These are phyloP conservation scores for Stichopus horrens DNA, from an alignment of 53 echinoderm and acorn worm genomes.

Conservation along the genomic window DNA sequence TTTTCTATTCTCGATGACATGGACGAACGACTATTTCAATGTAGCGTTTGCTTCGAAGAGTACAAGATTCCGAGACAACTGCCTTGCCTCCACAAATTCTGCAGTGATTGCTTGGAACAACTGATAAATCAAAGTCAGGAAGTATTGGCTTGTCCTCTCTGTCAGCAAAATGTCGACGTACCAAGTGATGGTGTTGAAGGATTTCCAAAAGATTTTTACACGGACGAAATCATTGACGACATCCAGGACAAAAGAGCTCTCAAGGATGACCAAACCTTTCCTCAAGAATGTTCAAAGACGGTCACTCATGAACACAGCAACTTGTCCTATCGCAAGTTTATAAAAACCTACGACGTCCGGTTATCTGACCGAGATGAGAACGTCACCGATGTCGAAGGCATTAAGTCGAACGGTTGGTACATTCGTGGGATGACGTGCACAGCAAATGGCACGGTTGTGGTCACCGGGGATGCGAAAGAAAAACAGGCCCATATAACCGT, in stretches of 20 bases:
- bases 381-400: not conserved
- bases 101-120: not conserved
- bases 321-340: not conserved
- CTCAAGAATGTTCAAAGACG: not conserved
- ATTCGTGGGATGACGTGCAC: constrained; percentile 1
- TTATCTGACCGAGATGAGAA: not conserved
- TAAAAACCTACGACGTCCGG: not conserved
- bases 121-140: not conserved
- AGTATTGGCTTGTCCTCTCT: not conserved
- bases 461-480: not conserved
- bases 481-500: constrained; percentile 2
- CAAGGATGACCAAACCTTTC: not conserved
- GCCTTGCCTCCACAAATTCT: not conserved
- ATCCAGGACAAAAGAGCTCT: not conserved
- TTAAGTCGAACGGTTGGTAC: not conserved
- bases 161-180: not conserved
- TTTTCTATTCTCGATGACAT: not conserved
- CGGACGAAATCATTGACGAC: constrained; percentile 17
- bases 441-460: not conserved
- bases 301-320: not conserved
- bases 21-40: not conserved
- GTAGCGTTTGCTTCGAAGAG: constrained; percentile 20
- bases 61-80: constrained; percentile 2
- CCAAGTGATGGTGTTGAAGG: constrained; percentile 8
- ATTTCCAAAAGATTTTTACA: not conserved